Percentiles rank a stretch among this genome's conserved stretches.
Conservation (phyloP, 2,113 vertebrate species). For the Candoia aspera region DNA sequence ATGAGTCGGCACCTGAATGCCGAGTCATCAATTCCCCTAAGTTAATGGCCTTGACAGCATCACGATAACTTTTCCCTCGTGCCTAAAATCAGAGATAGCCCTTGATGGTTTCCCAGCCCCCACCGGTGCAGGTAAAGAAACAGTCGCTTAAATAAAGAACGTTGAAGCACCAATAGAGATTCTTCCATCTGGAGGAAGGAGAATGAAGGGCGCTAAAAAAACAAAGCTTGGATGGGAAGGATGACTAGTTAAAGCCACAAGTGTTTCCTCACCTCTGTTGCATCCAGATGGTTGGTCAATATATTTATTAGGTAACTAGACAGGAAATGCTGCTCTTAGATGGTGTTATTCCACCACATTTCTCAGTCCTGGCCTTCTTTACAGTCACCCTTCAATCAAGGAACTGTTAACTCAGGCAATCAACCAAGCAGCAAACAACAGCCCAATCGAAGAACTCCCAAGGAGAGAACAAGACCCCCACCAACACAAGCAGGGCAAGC, state of each 20-base stretch:
- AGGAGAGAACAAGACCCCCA: no score
- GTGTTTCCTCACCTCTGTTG: accelerated
- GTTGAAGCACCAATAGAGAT: not conserved
- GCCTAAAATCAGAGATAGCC: conserved; percentile 58
- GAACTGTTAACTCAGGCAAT: no score
- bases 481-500: no score
- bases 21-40: conserved; percentile 77
- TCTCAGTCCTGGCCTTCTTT: not conserved
- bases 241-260: not conserved
- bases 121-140: conserved; percentile 47
- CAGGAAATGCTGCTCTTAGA: not conserved
- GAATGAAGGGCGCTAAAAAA: not conserved
- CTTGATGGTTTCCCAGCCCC: conserved; percentile 51
- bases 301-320: not conserved
- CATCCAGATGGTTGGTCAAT: not conserved
- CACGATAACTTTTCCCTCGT: conserved; percentile 77
- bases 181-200: not conserved
- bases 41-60: conserved; percentile 73
- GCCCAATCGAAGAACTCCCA: no score
- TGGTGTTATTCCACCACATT: not conserved
- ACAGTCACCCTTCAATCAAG: no score
- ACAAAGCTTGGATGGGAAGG: not conserved
- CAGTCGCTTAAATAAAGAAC: conserved; percentile 46
- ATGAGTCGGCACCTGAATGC: conserved; percentile 77
- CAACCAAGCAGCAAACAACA: no score